Conservation (phyloP, 2,888 invertebrate species). For the Drosophila affinis region DNA sequence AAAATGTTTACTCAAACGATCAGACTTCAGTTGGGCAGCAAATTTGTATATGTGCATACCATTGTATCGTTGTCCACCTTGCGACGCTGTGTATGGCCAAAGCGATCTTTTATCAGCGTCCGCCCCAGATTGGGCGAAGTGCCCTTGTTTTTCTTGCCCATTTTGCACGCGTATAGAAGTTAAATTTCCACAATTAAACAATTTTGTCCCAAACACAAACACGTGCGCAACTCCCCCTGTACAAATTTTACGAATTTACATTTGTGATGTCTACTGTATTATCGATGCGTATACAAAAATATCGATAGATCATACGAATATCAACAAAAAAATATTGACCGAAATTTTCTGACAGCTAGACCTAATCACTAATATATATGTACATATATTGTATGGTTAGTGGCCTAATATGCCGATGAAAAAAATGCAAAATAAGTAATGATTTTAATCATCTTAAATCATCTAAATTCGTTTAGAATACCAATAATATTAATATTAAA, state of each 20-base stretch:
- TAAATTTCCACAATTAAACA: background rate
- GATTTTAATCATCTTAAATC: too few relatives aligned
- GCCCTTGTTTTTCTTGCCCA: slow-evolving; percentile 90
- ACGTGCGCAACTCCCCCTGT: background rate
- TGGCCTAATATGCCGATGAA: too few relatives aligned
- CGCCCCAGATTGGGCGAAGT: slow-evolving; percentile 85
- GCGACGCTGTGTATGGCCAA: slow-evolving; percentile 87
- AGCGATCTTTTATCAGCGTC: slow-evolving; percentile 90
- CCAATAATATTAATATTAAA: too few relatives aligned
- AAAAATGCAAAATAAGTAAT: too few relatives aligned
- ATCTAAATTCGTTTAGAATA: too few relatives aligned
- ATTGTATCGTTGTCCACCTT: slow-evolving; percentile 89
- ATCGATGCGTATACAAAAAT: too few relatives aligned
- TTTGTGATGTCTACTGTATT: too few relatives aligned
- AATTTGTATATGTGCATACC: slow-evolving; percentile 84
- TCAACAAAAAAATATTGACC: too few relatives aligned
- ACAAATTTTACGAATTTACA: background rate
- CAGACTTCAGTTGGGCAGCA: background rate
- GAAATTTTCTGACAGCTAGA: too few relatives aligned
- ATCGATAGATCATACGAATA: too few relatives aligned
- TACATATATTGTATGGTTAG: too few relatives aligned
- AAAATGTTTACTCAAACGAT: background rate
- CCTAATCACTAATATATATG: too few relatives aligned
- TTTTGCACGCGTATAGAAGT: slow-evolving; percentile 73
- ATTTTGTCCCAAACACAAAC: slow-evolving; percentile 5